Evolutionary conservation across 2,113 vertebrate species (phyloP).

Genomic region (Entomyzon cyanotis): DNA sequence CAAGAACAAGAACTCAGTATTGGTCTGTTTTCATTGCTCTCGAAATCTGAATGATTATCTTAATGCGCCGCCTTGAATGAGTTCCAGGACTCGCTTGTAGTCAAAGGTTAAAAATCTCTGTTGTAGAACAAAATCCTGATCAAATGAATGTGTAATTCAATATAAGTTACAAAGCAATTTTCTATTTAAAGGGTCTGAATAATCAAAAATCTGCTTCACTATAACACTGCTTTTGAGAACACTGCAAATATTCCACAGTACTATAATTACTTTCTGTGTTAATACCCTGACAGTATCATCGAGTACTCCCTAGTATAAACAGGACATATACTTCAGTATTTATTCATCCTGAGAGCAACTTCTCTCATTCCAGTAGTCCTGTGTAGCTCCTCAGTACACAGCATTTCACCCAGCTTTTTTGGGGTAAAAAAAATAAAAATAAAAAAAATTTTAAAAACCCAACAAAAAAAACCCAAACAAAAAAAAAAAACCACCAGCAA

Average conservation of each 20-base stretch:
- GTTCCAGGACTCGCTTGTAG: not conserved
- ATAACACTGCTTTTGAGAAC: not conserved
- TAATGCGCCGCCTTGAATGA: not conserved
- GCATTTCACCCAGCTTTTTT: not conserved
- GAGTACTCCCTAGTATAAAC: not conserved
- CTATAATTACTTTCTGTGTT: not conserved
- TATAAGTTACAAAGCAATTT: not conserved
- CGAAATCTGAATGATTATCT: not conserved
- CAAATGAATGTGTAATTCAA: not conserved
- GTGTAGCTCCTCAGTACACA: not conserved
- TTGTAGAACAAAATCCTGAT: not conserved
- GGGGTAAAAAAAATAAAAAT: rapidly evolving
- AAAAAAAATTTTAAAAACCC: not conserved
- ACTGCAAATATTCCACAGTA: not conserved
- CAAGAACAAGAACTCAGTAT: not conserved
- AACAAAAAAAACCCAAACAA: not conserved
- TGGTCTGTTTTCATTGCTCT: not conserved
- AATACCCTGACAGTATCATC: not conserved
- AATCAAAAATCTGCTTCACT: not conserved
- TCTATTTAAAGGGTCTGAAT: not conserved
- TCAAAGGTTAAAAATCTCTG: not conserved
- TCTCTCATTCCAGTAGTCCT: not conserved
- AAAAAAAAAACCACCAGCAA: not conserved
- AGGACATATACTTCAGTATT: not conserved
- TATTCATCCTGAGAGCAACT: not conserved